Base-by-base conservation (phyloP, 2,888 invertebrate genomes). In the Drosophila percnosoma region DNA sequence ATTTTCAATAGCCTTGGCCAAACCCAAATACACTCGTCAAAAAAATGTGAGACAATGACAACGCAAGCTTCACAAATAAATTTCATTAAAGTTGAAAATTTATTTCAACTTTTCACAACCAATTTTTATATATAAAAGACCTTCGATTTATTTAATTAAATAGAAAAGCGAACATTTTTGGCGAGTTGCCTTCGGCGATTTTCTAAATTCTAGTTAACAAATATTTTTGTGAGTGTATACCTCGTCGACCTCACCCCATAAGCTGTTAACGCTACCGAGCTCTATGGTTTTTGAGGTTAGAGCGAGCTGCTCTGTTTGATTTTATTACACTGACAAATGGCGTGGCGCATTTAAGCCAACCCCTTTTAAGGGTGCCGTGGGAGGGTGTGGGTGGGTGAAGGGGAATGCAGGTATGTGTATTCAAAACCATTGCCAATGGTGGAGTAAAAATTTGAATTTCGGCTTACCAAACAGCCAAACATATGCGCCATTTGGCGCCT, bases 241-340 rank as follows among this genome's bases (percentile, higher is more conserved):
- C 15, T 4, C 15, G 15, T 21, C 21, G 11, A 40, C 6, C 48
- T 21, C 31, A n/a, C 18, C 34, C 51, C 13, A 7, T 24, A 52
- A 31, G 59, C 45, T 58, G 78, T 77, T 66, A 72, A 67, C 53
- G 73, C 73, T 24, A 53, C 51, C 61, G 40, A 64, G 59, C 68
- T 80, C 70, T 73, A 78, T 69, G 36, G 68, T 63, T 80, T 81
- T 88, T 89, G 84, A 84, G 90, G 85, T 84, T 90, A 82, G 57
- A 64, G 42, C 31, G 65, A 62, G 60, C 79, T 70, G 79, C 65
- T 90, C 73, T 88, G 91, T 90, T 90, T 88, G 87, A 88, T 88
- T 88, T 88, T 88, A 88, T 88, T 90, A 88, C 87, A 88, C 91
- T 88, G 87, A 87, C 90, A 87, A 87, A 87, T 87, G 87, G 90